These are phyloP conservation scores for Parazoanthus atlanticus DNA, from an alignment of 92 coral and sea anemone genomes.

Conservation along the genomic window DNA sequence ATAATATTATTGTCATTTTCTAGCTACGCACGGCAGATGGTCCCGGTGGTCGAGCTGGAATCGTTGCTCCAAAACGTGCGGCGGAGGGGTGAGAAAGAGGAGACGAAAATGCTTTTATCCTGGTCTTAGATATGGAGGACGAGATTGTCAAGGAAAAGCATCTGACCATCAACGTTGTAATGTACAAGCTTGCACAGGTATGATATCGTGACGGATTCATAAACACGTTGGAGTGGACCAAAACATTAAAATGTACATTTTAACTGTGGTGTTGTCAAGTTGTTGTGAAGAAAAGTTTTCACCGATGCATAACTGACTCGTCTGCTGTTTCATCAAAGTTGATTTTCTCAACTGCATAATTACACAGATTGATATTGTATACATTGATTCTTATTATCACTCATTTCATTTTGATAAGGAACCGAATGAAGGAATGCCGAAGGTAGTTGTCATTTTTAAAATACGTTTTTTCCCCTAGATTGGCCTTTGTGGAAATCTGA, in stretches of 20 bases:
- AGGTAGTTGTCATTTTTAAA: not conserved
- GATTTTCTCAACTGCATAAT: too few relatives aligned
- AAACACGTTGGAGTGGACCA: too few relatives aligned
- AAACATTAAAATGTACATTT: too few relatives aligned
- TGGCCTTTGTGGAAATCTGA: slow-evolving; percentile 36
- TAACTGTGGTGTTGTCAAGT: too few relatives aligned
- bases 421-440: not conserved
- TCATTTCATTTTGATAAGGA: not conserved
- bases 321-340: too few relatives aligned
- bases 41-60: slow-evolving; percentile 33
- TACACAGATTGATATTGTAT: too few relatives aligned
- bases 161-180: not conserved
- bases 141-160: not conserved
- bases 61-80: slow-evolving; percentile 23
- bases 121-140: not conserved
- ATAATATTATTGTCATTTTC: not conserved
- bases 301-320: too few relatives aligned
- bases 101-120: slow-evolving; percentile 12
- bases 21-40: slow-evolving; percentile 15
- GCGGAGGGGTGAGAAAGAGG: slow-evolving; percentile 25
- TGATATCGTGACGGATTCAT: not conserved
- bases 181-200: slow-evolving; percentile 24
- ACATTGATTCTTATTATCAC: not conserved
- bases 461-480: not conserved
- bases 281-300: too few relatives aligned